Base-by-base conservation (phyloP, 2,888 invertebrate genomes). In the Priapulus caudatus region DNA sequence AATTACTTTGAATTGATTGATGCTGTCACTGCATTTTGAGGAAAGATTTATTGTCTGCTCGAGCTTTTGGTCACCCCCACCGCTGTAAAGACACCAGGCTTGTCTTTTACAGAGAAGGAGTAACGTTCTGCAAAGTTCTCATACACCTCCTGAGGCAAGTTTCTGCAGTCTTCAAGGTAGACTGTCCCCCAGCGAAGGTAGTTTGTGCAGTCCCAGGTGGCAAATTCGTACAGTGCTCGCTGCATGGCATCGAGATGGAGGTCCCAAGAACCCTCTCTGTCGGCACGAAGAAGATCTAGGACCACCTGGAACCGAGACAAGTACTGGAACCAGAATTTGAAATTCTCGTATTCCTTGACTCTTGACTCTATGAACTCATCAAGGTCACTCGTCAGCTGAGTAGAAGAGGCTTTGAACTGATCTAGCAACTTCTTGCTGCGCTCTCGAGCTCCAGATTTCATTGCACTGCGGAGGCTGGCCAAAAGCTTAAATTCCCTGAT, bases 271-370 rank as follows among this genome's bases (percentile, higher is more conserved):
- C 46, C 51, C 21, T 3, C 51, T 20, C 51, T 23, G 23, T 51
- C 51, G 15, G 51, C 51, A 46, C 51, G 45, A 16, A 47, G 20
- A 4, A 51, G 45, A 22, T 46, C 45, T 46, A 22, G 46, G 2
- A 51, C 22, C 10, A 51, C n/a, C 21, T 2, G 22, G 45, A 51
- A 46, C 51, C 45, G 45, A 2, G 10, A 16, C n/a, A 51, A 46
- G 45, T 22, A 51, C 15, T 48, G 46, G 18, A n/a, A 23, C 51
- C 51, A 51, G 19, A 51, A 51, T 51, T n/a, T 47, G 47, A 47
- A 47, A 23, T 47, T 47, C 22, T 47, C 47, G 20, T 19, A 21
- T 3, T 16, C 47, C 20, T 3, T 23, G 4, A 23, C 45, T 45
- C 24, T 15, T 20, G 19, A 4, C n/a, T 18, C 2, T n/a, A 51